Percentiles rank a stretch among this genome's conserved stretches.
These are phyloP conservation scores for Pleuronectes platessa DNA, from an alignment of 2,113 vertebrate species.

Conservation along the genomic window DNA sequence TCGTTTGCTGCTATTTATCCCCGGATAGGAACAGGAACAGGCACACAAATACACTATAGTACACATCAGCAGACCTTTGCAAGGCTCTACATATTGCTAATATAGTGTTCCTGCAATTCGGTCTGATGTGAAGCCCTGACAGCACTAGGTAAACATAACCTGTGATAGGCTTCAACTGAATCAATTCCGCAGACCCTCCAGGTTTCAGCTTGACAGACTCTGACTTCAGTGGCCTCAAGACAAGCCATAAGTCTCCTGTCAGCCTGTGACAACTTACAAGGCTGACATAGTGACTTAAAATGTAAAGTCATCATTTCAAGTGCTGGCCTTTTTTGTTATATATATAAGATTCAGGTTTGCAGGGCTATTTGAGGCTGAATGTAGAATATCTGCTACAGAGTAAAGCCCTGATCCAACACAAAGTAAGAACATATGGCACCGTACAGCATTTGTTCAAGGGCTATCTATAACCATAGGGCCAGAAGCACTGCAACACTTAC, in stretches of 20 bases:
- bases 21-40: conserved; percentile 7
- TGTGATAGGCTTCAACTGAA: conserved; percentile 28
- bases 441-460: neutral
- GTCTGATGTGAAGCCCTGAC: conserved; percentile 41
- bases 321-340: neutral
- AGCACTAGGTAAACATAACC: conserved; percentile 39
- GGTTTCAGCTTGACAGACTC: conserved; percentile 39
- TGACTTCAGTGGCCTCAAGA: conserved; percentile 33
- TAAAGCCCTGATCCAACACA: neutral
- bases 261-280: conserved; percentile 30
- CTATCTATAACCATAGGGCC: neutral
- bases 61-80: conserved; percentile 2
- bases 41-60: conserved; percentile 2
- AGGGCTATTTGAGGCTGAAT: neutral
- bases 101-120: conserved; percentile 18
- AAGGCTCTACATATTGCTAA: conserved; percentile 14
- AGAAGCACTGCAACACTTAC: neutral
- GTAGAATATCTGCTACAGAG: neutral
- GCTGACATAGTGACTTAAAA: conserved; percentile 30
- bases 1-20: neutral
- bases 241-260: conserved; percentile 32
- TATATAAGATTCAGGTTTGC: neutral
- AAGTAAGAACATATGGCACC: neutral
- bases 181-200: conserved; percentile 21
- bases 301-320: conserved; percentile 41